phyloP scores from a whole-genome alignment of 2,797 vertebrate genomes.

The Phyllotis vaccarum region DNA sequence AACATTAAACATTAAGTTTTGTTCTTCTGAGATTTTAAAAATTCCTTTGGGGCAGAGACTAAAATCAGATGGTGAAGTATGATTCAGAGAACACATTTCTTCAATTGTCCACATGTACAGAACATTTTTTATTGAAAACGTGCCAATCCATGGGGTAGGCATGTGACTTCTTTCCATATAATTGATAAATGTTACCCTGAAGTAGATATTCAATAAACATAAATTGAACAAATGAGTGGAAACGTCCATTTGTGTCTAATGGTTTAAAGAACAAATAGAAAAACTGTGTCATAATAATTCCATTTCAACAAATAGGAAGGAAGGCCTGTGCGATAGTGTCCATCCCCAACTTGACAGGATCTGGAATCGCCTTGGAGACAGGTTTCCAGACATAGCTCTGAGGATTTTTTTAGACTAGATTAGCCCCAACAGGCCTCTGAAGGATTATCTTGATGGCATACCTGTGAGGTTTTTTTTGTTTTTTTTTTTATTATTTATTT shows the following conservation, averaged over 20 bases:
- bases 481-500: no score
- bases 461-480: not conserved
- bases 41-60: not conserved
- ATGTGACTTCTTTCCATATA: not conserved
- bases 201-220: not conserved
- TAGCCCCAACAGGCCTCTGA: not conserved
- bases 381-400: not conserved
- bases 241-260: not conserved
- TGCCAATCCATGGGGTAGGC: not conserved
- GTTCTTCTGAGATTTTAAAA: slow-evolving; percentile 30
- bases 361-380: not conserved
- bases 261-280: slow-evolving; percentile 43
- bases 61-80: not conserved
- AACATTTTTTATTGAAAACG: slow-evolving; percentile 34
- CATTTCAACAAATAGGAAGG: slow-evolving; percentile 4
- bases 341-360: no score
- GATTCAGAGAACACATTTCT: not conserved
- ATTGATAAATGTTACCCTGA: not conserved
- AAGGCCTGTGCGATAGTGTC: not conserved
- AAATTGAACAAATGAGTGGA: not conserved
- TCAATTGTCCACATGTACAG: not conserved
- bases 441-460: no score
- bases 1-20: slow-evolving; percentile 2
- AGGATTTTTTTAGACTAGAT: not conserved
- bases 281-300: not conserved